These are phyloP conservation scores for Eriocheir sinensis DNA, from an alignment of 1,140 invertebrate species.

Conservation along the genomic window DNA sequence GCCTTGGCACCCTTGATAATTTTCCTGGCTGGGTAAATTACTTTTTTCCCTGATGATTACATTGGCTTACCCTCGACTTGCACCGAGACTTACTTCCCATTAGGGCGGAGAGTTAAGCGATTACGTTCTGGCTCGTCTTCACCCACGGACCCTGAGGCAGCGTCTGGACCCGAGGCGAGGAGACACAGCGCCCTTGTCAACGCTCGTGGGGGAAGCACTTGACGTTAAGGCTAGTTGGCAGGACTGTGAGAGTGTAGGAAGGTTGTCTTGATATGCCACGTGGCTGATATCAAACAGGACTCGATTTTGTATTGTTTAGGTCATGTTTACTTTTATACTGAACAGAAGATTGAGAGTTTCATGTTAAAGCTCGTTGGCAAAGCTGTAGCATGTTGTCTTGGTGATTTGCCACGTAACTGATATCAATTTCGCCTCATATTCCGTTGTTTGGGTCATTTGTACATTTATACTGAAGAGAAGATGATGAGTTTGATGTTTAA, in stretches of 20 bases:
- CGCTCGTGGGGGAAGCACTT: not conserved
- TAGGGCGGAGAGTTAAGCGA: constrained; percentile 25
- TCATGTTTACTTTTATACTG: too few species aligned
- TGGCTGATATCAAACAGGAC: too few species aligned
- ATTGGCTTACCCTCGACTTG: constrained; percentile 39
- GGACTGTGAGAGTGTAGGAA: not conserved
- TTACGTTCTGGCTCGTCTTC: not conserved
- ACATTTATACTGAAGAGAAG: too few species aligned
- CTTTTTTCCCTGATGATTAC: constrained; percentile 44
- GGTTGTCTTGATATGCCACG: not conserved
- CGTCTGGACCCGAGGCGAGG: not conserved
- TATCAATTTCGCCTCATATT: too few species aligned
- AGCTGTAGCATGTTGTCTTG: too few species aligned
- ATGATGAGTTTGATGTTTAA: too few species aligned
- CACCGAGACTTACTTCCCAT: constrained; percentile 35
- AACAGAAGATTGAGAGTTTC: too few species aligned
- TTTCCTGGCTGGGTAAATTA: constrained; percentile 41
- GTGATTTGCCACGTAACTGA: too few species aligned
- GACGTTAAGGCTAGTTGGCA: not conserved
- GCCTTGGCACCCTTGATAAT: constrained; percentile 40
- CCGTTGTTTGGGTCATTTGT: too few species aligned
- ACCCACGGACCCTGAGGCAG: not conserved
- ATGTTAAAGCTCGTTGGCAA: too few species aligned
- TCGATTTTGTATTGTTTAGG: too few species aligned
- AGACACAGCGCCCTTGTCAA: not conserved